A percentile compares a stretch with the other conserved stretches of the same genome.
These are phyloP conservation scores for Oceanodroma leucorhoa DNA, from an alignment of 2,797 vertebrate genomes.

Conservation along the genomic window DNA sequence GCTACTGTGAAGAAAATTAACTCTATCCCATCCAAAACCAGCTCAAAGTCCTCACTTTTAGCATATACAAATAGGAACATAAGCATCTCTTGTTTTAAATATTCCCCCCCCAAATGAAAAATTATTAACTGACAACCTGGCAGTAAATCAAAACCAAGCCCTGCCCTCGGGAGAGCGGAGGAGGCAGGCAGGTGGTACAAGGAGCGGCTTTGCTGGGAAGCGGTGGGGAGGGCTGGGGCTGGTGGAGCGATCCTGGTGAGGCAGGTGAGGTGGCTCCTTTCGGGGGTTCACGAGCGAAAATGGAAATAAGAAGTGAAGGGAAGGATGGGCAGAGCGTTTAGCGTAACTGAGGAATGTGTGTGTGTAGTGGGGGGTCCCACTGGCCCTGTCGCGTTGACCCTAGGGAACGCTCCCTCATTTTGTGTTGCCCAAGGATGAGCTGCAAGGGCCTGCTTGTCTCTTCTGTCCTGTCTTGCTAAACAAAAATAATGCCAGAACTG, in stretches of 20 bases:
- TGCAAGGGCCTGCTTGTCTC: background rate
- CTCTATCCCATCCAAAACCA: no score
- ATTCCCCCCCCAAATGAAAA: background rate
- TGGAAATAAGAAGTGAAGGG: background rate
- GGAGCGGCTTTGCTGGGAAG: background rate
- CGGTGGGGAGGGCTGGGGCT: background rate
- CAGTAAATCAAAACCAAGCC: background rate
- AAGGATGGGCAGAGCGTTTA: background rate
- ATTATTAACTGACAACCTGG: background rate
- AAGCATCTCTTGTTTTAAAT: background rate
- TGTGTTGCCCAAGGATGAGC: background rate
- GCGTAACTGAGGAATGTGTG: background rate
- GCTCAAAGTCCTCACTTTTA: background rate
- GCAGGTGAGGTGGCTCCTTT: background rate
- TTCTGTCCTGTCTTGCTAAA: background rate
- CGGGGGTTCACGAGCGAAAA: background rate
- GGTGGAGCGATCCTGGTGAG: background rate
- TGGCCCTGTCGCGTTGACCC: background rate
- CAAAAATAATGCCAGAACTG: background rate
- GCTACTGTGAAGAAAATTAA: no score
- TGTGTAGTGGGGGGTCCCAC: no score
- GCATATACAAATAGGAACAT: background rate
- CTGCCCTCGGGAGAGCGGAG: fast-evolving
- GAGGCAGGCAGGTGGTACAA: background rate
- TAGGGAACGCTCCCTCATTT: background rate